Base-by-base conservation (phyloP, 2,797 vertebrate genomes). In the Chromobotia macracanthus region DNA sequence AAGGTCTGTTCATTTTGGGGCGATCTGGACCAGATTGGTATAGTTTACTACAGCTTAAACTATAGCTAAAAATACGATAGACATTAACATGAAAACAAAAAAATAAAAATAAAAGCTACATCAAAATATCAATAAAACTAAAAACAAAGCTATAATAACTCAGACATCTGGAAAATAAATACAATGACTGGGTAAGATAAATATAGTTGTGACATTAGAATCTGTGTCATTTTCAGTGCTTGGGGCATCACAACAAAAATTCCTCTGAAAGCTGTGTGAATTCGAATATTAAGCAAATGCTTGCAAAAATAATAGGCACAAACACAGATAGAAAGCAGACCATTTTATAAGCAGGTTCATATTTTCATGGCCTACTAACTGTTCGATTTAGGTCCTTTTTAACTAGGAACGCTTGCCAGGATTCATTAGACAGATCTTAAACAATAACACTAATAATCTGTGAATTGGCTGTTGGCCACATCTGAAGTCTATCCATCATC, bases 401-500 rank as follows among this genome's bases (percentile, higher is more conserved):
- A 77, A 77, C 41, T 21, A 60, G 60, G 25, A 77, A 51, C 1
- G 4, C 64, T 46, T 77, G 51, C n/a, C 19, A 56, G 65, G 44
- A 46, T 23, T 69, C 72, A 75, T 61, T 75, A 63, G 19, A 38
- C n/a, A 31, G 15, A 64, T 41, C 19, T 70, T 41, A 23, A 70
- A 71, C 25, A 80, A 80, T 68, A 73, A 51, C 61, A 74, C 63
- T 28, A 28, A 28, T 28, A 28, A 44, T 46, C 41, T 46, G 72
- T 69, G 38, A 81, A 76, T 71, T 76, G 73, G 38, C 21, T 60
- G 16, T 50, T 19, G 15, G 65, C 79, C 46, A 55, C 21, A 25
- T 60, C 55, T 75, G n/a, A 70, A 44, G 72, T 31, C 65, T 68
- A 53, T 80, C 72, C 56, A 75, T 80, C 79, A 80, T 51, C 55